Evolutionary conservation across 2,888 invertebrate genomes (phyloP).

Genomic region (Taphrorychus bicolor): DNA sequence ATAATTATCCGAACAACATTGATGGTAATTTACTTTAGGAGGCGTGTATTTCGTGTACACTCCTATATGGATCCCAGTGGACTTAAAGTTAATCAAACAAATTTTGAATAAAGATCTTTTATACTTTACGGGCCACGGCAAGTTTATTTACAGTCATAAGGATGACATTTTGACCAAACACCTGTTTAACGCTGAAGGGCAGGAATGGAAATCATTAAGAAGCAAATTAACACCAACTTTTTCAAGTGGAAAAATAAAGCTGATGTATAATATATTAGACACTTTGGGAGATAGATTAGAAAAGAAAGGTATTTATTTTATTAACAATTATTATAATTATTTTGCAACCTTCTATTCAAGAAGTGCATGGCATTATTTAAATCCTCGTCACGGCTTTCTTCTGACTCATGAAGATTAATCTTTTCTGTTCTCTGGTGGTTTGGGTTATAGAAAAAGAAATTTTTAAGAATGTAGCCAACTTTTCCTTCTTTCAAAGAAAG

Average conservation of each 20-base stretch:
- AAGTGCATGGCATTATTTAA: too few species aligned
- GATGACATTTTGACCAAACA: conserved; percentile 13
- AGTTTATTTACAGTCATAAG: conserved; percentile 18
- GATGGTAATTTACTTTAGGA: too few species aligned
- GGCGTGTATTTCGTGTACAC: conserved; percentile 15
- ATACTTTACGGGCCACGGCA: conserved; percentile 16
- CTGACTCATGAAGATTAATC: too few species aligned
- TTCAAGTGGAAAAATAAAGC: conserved; percentile 16
- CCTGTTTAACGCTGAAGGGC: conserved; percentile 16
- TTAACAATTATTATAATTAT: too few species aligned
- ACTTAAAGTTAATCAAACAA: conserved; percentile 15
- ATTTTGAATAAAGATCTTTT: conserved; percentile 10
- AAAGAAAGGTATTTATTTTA: conserved; percentile 21
- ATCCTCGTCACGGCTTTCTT: too few species aligned
- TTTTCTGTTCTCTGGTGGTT: too few species aligned
- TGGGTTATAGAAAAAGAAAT: too few species aligned
- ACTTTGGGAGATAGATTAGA: conserved; percentile 9
- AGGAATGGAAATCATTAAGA: conserved; percentile 18
- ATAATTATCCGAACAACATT: too few species aligned
- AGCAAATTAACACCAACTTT: conserved; percentile 20
- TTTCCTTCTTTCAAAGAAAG: too few species aligned
- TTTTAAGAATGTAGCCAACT: too few species aligned
- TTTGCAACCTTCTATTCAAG: too few species aligned
- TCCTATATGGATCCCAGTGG: conserved; percentile 21
- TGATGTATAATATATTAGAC: conserved; percentile 19